Evolutionary conservation across 2,797 vertebrate genomes (phyloP).

Genomic region (Acanthopagrus latus): DNA sequence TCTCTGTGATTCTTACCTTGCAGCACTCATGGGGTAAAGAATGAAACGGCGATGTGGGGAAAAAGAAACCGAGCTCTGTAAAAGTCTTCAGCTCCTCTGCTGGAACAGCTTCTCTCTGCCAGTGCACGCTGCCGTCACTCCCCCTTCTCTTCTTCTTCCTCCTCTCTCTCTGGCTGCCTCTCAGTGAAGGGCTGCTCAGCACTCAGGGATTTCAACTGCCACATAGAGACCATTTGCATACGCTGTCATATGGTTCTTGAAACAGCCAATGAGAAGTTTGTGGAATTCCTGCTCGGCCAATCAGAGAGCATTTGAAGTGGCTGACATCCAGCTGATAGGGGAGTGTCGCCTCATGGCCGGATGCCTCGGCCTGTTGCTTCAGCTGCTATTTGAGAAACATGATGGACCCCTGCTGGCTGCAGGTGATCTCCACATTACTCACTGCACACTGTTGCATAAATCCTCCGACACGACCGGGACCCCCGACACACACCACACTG

Average conservation of each 20-base stretch:
- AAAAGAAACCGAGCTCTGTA: neutral
- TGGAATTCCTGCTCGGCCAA: conserved; percentile 53
- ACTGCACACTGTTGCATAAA: neutral
- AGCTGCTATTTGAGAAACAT: conserved; percentile 54
- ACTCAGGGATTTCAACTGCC: conserved; percentile 72
- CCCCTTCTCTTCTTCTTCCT: conserved; percentile 24
- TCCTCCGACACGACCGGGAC: neutral
- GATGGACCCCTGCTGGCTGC: conserved; percentile 72
- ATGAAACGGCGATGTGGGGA: neutral
- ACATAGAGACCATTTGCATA: conserved; percentile 77
- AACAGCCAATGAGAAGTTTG: conserved; percentile 49
- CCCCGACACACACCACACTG: neutral
- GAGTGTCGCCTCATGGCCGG: conserved; percentile 33
- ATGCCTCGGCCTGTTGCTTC: conserved; percentile 45
- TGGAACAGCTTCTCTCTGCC: conserved; percentile 13
- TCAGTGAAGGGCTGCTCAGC: conserved; percentile 29
- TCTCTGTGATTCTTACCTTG: conserved; percentile 72
- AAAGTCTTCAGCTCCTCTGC: neutral
- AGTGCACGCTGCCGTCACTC: conserved; percentile 52
- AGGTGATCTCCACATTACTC: neutral
- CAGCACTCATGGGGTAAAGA: conserved; percentile 74
- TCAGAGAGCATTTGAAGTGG: conserved; percentile 16
- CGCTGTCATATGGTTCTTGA: conserved; percentile 52
- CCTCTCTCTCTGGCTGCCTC: conserved; percentile 34
- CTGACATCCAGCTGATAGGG: conserved; percentile 48